Evolutionary conservation across 1,140 invertebrate genomes (phyloP), one percentile per base, ranked within the genome.

Genomic region (Coenobita brevimanus): DNA sequence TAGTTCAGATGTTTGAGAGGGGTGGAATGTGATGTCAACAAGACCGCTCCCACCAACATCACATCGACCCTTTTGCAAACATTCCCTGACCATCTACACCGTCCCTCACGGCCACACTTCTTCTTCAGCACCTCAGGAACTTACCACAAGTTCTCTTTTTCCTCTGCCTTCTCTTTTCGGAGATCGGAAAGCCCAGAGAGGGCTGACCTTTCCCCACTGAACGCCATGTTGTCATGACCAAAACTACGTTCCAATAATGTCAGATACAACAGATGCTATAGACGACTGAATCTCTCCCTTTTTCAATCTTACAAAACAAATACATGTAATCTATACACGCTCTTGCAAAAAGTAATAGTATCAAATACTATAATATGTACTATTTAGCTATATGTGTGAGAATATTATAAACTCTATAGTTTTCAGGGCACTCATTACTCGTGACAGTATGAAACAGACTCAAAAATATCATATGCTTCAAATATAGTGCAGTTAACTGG

Each of bases 81-180:
- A 50, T 67, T 69, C 4, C 3, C 15, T n/a, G 6, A 1, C 2
- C 24, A 36, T 21, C 62, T 0, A 33, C 38, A 33, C 64, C n/a
- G 54, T 41, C 8, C 50, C 38, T n/a, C 73, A 0, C 27, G 54
- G 3, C 33, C 41, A 54, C 4, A 73, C 71, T 24, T 27, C 36
- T 41, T 33, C 62, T 15, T 57, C 17, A 64, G n/a, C 30, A 43
- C 24, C 6, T 46, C 87, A 43, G 67, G 30, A 30, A 90, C 91
- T 90, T 91, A 93, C 93, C 93, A 93, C 71, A 93, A 89, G 91
- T 93, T 93, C 90, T 93, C 91, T 50, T 92, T 91, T 89, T 92
- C 92, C 30, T 92, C 92, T 46, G 89, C 89, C 81, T 91, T 92
- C 73, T 91, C 91, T 89, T 92, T 92, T 84, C 89, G 71, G 78